These are phyloP conservation scores for Emmelina monodactyla DNA, from an alignment of 2,888 invertebrate species.

Conservation along the genomic window DNA sequence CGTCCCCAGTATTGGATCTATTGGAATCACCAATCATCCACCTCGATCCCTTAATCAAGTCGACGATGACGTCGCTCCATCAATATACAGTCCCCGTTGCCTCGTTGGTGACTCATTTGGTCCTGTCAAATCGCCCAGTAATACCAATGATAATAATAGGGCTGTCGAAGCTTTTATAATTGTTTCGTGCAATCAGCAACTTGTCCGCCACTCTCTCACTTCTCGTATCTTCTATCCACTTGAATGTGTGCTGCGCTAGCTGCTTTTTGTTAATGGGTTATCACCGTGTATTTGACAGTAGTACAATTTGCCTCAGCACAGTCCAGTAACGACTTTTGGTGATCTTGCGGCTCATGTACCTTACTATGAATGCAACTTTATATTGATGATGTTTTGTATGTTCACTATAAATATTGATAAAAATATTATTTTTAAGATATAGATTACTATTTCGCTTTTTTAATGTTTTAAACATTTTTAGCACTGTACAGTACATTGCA, in stretches of 20 bases:
- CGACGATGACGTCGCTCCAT: too few species aligned
- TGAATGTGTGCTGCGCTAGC: slow-evolving; percentile 65
- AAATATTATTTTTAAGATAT: slow-evolving; percentile 26
- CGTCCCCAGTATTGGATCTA: too few species aligned
- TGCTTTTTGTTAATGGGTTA: slow-evolving; percentile 64
- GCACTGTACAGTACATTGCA: slow-evolving; percentile 60
- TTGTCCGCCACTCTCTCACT: slow-evolving; percentile 58
- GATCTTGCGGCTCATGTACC: too few species aligned
- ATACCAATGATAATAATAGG: slow-evolving; percentile 66
- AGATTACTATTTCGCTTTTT: too few species aligned
- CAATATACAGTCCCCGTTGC: too few species aligned
- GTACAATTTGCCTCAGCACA: slow-evolving; percentile 49
- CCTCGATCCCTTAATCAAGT: too few species aligned
- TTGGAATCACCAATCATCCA: too few species aligned
- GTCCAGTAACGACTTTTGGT: not conserved
- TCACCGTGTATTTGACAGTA: slow-evolving; percentile 57
- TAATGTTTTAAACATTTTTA: slow-evolving; percentile 30
- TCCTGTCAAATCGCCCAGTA: too few species aligned
- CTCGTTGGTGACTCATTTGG: too few species aligned
- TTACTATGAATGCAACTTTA: not conserved
- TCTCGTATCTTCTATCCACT: slow-evolving; percentile 65
- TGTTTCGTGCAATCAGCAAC: slow-evolving; percentile 60
- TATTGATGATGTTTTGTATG: not conserved
- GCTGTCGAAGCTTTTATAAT: slow-evolving; percentile 65
- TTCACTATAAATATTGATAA: slow-evolving; percentile 6